Evolutionary conservation across 2,888 invertebrate genomes (phyloP), one percentile per base, ranked within the genome.

Genomic region (Drosophila multiciliata): DNA sequence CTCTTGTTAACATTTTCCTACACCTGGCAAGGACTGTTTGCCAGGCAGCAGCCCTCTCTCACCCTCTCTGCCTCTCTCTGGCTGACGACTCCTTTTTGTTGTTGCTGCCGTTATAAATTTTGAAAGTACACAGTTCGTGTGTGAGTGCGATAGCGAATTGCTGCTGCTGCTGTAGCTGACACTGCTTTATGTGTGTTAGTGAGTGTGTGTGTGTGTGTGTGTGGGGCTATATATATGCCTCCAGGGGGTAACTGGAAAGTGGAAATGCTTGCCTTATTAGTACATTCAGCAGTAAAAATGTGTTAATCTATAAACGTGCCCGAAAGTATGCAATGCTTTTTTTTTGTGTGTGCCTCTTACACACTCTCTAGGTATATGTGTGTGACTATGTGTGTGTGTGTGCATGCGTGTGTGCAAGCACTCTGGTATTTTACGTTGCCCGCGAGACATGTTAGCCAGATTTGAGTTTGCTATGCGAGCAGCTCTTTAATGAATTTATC

Each of bases 231-330:
- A 72, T 68, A 74, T 78, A 81, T 85, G 82, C 61, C 86, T 79
- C 88, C 59, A 54, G 86, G 83, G 85, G 88, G 82, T 74, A 83
- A 80, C 85, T 83, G 82, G 29, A 83, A 82, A 82, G 86, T 83
- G 88, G 80, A 86, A 88, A 83, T 87, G 85, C 89, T 89, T 85
- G 89, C 87, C 86, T 89, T 87, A 89, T 87, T 87, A 87, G 86
- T 87, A 87, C 89, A 83, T 87, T 82, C 85, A 83, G 87, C 87
- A 85, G 87, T 87, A 89, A 89, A 87, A 87, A 89, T 87, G 87
- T 87, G 89, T 89, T 87, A 87, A 87, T 87, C 87, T 87, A 87
- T 89, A 87, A 89, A 87, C 83, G 85, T 89, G 78, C 81, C 73
- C 77, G 63, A 83, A 83, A 84, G 80, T 84, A 78, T 83, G 87